These are phyloP conservation scores for Halcyon leucocephala DNA, from an alignment of 2,797 vertebrate species.

Conservation along the genomic window DNA sequence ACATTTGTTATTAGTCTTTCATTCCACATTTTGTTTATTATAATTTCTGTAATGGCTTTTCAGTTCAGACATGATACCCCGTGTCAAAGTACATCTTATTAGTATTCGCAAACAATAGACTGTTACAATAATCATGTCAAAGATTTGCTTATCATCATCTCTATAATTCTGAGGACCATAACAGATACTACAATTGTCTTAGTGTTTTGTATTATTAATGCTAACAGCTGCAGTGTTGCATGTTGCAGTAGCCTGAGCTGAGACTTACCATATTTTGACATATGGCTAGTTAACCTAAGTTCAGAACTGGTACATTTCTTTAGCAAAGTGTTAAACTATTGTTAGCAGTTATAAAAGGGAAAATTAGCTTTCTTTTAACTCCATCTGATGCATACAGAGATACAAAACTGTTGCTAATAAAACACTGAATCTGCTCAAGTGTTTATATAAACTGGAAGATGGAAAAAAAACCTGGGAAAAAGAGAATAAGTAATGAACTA, in stretches of 20 bases:
- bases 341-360: not conserved
- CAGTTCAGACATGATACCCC: not conserved
- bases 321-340: not conserved
- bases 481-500: not conserved
- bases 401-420: not conserved
- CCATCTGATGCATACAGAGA: not conserved
- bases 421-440: not conserved
- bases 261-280: constrained; percentile 27
- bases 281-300: not conserved
- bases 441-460: not conserved
- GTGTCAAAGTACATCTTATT: constrained; percentile 38
- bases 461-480: not conserved
- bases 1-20: not conserved
- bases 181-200: constrained; percentile 9
- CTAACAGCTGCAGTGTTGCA: constrained; percentile 32
- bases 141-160: constrained; percentile 36
- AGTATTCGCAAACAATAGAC: not conserved
- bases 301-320: not conserved
- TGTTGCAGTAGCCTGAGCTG: constrained; percentile 1
- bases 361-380: constrained; percentile 1
- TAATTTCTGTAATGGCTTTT: not conserved
- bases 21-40: constrained; percentile 1
- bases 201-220: constrained; percentile 53
- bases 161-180: not conserved
- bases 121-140: constrained; percentile 38